phyloP scores from a whole-genome alignment of 2,113 vertebrate species.

The Clarias macrocephalus region DNA sequence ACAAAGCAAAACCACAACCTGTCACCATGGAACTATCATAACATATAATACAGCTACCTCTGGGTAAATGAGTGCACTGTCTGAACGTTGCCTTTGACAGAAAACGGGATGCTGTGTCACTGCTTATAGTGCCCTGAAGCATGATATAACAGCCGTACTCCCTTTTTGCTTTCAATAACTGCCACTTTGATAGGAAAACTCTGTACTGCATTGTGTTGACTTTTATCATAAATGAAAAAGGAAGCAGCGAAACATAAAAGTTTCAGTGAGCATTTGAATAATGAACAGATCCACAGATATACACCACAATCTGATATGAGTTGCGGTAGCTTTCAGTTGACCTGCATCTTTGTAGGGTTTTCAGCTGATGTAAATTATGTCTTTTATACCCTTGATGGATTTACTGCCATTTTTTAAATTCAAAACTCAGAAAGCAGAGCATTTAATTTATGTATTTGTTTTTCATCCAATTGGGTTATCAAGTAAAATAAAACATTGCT shows the following conservation, averaged over 20 bases:
- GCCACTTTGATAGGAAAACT: neutral
- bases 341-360: neutral
- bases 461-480: neutral
- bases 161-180: slow-evolving; percentile 5
- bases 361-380: neutral
- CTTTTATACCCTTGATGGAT: neutral
- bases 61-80: neutral
- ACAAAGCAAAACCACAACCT: slow-evolving; percentile 20
- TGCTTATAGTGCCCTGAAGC: slow-evolving; percentile 20
- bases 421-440: neutral
- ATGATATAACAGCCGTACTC: neutral
- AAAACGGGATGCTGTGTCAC: slow-evolving; percentile 28
- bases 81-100: slow-evolving; percentile 24
- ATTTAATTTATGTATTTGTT: neutral
- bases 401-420: neutral
- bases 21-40: neutral
- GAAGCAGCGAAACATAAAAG: neutral
- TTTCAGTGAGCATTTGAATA: neutral
- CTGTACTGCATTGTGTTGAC: neutral
- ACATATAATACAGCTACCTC: neutral
- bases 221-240: neutral
- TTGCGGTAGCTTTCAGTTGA: neutral
- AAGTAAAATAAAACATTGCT: neutral
- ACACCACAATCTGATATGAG: neutral
- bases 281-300: neutral